Evolutionary conservation across 1,140 invertebrate species (phyloP).

Genomic region (Bradysia coprophila): DNA sequence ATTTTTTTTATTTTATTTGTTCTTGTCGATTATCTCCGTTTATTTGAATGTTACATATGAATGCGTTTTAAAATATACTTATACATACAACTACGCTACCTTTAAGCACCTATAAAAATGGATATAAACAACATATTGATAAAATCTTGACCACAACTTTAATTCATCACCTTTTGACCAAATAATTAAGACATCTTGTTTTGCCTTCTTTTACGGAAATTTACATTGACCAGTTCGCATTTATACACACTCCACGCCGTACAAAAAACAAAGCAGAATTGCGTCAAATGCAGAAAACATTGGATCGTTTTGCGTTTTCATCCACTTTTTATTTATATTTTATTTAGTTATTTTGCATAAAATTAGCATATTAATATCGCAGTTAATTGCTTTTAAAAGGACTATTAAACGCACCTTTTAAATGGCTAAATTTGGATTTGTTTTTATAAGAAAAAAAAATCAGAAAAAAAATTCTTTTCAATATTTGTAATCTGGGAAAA

Average conservation of each 20-base stretch:
- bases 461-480: no score
- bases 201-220: no score
- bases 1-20: background rate
- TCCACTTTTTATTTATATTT: background rate
- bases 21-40: no score
- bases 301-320: background rate
- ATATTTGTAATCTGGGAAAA: no score
- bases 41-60: no score
- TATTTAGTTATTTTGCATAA: slow-evolving; percentile 1
- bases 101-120: background rate
- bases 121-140: background rate
- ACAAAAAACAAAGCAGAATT: no score
- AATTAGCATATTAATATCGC: slow-evolving; percentile 3
- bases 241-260: no score
- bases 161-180: slow-evolving; percentile 3
- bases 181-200: slow-evolving; percentile 2
- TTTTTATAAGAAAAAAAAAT: background rate
- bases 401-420: background rate
- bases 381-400: slow-evolving; percentile 2
- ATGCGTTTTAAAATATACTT: no score
- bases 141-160: background rate
- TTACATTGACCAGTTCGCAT: no score
- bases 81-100: background rate
- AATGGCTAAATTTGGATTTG: background rate
- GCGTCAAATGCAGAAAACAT: no score